phyloP scores from a whole-genome alignment of 1,140 invertebrate genomes.

The Temnothorax longispinosus region DNA sequence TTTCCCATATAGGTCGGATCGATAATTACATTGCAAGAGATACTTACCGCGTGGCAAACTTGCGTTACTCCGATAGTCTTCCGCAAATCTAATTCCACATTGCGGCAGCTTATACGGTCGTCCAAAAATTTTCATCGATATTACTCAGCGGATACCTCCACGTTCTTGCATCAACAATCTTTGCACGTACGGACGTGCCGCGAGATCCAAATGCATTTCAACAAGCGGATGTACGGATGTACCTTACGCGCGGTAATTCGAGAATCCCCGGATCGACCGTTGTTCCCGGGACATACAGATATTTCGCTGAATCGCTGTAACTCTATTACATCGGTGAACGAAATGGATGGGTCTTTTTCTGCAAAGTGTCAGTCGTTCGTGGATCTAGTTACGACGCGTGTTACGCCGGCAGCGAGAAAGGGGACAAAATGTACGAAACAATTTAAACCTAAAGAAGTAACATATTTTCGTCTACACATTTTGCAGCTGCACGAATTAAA shows the following conservation, averaged over 20 bases:
- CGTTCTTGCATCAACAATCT: conserved; percentile 29
- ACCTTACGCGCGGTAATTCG: neutral
- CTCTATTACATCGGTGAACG: conserved; percentile 39
- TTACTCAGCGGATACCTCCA: too few relatives aligned
- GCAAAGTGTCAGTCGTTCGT: conserved; percentile 39
- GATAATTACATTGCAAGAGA: neutral
- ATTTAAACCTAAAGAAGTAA: conserved; percentile 33
- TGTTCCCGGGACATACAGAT: conserved; percentile 3
- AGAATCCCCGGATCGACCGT: neutral
- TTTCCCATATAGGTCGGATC: neutral
- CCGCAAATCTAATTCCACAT: neutral
- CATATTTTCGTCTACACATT: neutral
- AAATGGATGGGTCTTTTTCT: conserved; percentile 37
- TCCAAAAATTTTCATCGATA: neutral
- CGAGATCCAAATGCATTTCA: neutral
- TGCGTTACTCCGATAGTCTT: neutral
- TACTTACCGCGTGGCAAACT: neutral
- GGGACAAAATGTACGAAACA: conserved; percentile 4
- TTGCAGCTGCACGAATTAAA: neutral
- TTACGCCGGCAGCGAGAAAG: neutral
- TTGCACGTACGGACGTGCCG: neutral
- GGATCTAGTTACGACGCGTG: conserved; percentile 30
- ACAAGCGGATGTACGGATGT: neutral
- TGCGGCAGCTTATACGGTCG: neutral
- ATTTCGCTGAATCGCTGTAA: conserved; percentile 49